Conservation (phyloP, 2,797 vertebrate species). For the Peromyscus nudipes region DNA sequence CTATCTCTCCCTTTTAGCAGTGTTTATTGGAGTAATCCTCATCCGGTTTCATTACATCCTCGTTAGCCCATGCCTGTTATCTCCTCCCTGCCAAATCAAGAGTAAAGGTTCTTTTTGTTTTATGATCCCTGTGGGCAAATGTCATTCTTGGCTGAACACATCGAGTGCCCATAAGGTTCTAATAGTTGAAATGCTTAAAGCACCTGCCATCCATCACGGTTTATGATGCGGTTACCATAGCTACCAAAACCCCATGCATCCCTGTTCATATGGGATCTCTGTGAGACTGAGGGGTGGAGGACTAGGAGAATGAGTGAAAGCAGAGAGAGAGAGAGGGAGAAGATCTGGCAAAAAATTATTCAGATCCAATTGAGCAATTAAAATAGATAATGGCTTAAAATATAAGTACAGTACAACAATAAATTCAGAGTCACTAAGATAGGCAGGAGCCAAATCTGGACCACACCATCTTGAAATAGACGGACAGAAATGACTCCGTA, state of each 20-base stretch:
- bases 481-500: slow-evolving; percentile 14
- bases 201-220: slow-evolving; percentile 82
- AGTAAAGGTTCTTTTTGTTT: slow-evolving; percentile 83
- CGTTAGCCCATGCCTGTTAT: slow-evolving; percentile 59
- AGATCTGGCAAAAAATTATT: slow-evolving; percentile 43
- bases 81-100: slow-evolving; percentile 74
- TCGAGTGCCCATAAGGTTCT: slow-evolving; percentile 80
- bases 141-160: slow-evolving; percentile 84
- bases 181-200: slow-evolving; percentile 81
- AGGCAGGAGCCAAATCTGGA: slow-evolving; percentile 35
- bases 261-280: slow-evolving; percentile 63
- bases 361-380: slow-evolving; percentile 62
- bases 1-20: background rate
- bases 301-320: background rate
- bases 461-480: slow-evolving; percentile 30
- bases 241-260: slow-evolving; percentile 76
- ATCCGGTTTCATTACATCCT: slow-evolving; percentile 70
- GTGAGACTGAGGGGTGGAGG: background rate
- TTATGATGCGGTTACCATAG: slow-evolving; percentile 84
- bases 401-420: slow-evolving; percentile 18
- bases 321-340: accelerated
- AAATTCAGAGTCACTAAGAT: slow-evolving; percentile 30
- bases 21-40: slow-evolving; percentile 62
- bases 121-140: slow-evolving; percentile 82
- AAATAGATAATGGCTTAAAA: slow-evolving; percentile 59